phyloP scores from a whole-genome alignment of 2,797 vertebrate genomes.

The Chrysocyon brachyurus region DNA sequence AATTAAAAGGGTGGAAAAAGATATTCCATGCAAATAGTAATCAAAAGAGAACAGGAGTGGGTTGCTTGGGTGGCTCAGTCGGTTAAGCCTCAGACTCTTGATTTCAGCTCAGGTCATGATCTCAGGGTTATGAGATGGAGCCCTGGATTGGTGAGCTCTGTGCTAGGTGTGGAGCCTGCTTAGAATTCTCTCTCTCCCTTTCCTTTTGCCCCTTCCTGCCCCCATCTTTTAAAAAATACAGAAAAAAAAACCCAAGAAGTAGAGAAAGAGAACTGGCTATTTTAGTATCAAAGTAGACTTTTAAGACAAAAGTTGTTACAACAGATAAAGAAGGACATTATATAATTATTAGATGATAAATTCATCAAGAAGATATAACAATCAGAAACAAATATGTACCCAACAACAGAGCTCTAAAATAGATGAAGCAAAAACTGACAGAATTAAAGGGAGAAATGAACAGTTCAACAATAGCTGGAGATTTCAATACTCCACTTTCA shows the following conservation, averaged over 20 bases:
- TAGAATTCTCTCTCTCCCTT: not conserved
- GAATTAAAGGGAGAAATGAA: not conserved
- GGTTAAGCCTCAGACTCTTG: not conserved
- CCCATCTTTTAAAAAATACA: not conserved
- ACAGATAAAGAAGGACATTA: not conserved
- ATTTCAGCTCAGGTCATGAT: not conserved
- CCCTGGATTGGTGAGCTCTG: not conserved
- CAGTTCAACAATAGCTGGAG: not conserved
- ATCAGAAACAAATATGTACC: not conserved
- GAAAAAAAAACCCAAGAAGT: not conserved
- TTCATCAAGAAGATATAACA: not conserved
- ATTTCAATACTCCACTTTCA: not conserved
- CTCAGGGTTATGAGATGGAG: not conserved
- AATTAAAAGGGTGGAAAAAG: slow-evolving; percentile 11
- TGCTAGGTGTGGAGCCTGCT: not conserved
- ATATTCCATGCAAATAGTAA: not conserved
- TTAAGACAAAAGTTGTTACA: not conserved
- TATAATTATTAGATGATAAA: not conserved
- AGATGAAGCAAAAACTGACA: not conserved
- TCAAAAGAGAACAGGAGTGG: not conserved
- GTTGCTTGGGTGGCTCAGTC: not conserved
- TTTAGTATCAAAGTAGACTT: not conserved
- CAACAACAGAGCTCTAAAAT: not conserved
- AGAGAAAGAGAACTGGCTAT: not conserved
- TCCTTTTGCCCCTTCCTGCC: not conserved